Base-by-base conservation (phyloP, 2,888 invertebrate species). In the Sympetrum striolatum region DNA sequence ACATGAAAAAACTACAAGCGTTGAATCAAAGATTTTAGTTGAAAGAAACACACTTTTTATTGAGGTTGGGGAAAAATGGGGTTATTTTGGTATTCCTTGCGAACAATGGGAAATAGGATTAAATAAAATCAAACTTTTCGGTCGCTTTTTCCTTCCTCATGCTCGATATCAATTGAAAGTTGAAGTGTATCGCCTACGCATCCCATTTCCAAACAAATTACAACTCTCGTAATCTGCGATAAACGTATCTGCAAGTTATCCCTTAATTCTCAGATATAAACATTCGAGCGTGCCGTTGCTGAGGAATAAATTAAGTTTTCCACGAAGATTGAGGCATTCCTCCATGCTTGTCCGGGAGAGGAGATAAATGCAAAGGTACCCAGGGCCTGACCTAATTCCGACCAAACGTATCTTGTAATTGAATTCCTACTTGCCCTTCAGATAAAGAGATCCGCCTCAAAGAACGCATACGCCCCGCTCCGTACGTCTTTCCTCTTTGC, bases 371-470 rank as follows among this genome's bases (percentile, higher is more conserved):
- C 31, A 31, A 12, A 31, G 25, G 58, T 35, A 58, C 86, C 86
- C 60, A n/a, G 37, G 37, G 60, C 22, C 60, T 86, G 86, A 86
- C 86, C 86, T 60, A 86, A 60, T 86, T 86, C 64, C 86, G 18
- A 53, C 60, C 35, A 64, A 60, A 60, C 86, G 86, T 86, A 60
- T 86, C 86, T 22, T 86, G 86, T 86, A 86, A 86, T 86, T 86
- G 86, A 86, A 86, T 86, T 86, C 86, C 86, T 37, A 58, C 31
- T 60, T 60, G 86, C 60, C 37, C 86, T 64, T 86, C 86, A 86
- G 64, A 86, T 86, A 86, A 86, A 86, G 86, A 60, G 60, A 86
- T 53, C 18, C 53, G 48, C 12, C 48, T 18, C 18, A 18, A 53
- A 18, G 53, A 15, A 53, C 18, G 18, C 53, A 53, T 18, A 18